Evolutionary conservation across 2,888 invertebrate species (phyloP).

Genomic region (Reticulitermes lucifugus): DNA sequence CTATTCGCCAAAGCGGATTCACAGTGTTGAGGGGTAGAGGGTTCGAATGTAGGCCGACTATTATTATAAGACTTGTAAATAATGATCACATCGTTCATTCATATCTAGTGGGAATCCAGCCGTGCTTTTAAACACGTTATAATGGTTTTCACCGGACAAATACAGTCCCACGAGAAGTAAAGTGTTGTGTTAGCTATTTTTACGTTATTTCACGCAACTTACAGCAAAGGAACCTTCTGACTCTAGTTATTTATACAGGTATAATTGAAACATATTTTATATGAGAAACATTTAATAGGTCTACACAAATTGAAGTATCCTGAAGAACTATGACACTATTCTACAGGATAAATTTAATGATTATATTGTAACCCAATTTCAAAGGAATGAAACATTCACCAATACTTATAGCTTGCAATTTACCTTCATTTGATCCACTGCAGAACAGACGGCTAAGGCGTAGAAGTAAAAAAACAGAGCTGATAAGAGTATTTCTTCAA

Average conservation of each 20-base stretch:
- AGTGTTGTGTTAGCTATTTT: not conserved
- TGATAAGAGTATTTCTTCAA: too few relatives aligned
- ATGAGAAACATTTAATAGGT: not conserved
- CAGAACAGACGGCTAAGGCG: too few relatives aligned
- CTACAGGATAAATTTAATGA: too few relatives aligned
- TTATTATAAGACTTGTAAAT: conserved; percentile 36
- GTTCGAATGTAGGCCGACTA: not conserved
- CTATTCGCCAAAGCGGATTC: conserved; percentile 27
- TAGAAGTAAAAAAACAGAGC: too few relatives aligned
- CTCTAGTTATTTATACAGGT: not conserved
- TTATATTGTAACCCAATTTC: too few relatives aligned
- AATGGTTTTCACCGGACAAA: conserved; percentile 21
- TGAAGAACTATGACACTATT: not conserved
- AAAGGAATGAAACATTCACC: too few relatives aligned
- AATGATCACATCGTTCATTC: conserved; percentile 23
- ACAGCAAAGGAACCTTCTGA: not conserved
- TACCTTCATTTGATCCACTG: too few relatives aligned
- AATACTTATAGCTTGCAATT: too few relatives aligned
- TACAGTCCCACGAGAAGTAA: not conserved
- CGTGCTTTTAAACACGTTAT: conserved; percentile 23
- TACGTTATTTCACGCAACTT: not conserved
- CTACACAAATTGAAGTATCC: not conserved
- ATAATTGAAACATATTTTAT: not conserved
- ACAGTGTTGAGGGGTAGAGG: conserved; percentile 1
- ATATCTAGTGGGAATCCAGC: conserved; percentile 1